phyloP scores from a whole-genome alignment of 2,888 invertebrate species.

The Apodemia mormo region DNA sequence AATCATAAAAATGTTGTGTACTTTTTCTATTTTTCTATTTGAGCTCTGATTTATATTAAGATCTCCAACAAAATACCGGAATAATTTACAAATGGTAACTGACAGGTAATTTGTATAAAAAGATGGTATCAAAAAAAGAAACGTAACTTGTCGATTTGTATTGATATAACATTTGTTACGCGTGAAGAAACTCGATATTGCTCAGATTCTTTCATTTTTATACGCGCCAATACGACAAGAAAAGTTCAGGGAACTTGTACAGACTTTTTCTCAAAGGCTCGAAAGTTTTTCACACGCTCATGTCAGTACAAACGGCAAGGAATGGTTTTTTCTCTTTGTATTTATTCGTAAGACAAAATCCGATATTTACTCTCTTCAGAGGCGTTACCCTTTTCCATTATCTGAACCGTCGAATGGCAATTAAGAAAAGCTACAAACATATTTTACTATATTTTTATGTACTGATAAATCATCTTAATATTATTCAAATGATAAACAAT shows the following conservation, averaged over 20 bases:
- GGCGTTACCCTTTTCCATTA: not conserved
- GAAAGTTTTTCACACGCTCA: slow-evolving; percentile 27
- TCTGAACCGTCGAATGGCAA: no score
- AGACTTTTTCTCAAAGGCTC: slow-evolving; percentile 31
- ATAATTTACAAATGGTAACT: slow-evolving; percentile 10
- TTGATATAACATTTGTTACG: slow-evolving; percentile 37
- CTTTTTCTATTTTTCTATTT: not conserved
- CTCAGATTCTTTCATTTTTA: slow-evolving; percentile 28
- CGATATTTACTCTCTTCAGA: slow-evolving; percentile 16
- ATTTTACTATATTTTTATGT: no score
- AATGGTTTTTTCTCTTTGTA: slow-evolving; percentile 25
- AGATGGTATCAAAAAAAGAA: slow-evolving; percentile 24
- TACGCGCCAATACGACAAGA: slow-evolving; percentile 27
- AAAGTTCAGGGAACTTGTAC: slow-evolving; percentile 31
- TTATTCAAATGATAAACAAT: no score
- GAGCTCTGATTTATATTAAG: not conserved
- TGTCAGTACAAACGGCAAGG: slow-evolving; percentile 29
- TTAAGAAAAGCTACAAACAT: no score
- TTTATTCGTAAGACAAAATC: slow-evolving; percentile 10
- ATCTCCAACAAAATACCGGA: not conserved
- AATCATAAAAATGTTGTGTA: not conserved
- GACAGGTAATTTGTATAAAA: slow-evolving; percentile 15
- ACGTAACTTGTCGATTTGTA: slow-evolving; percentile 29
- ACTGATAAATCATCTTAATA: no score
- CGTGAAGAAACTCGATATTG: slow-evolving; percentile 35